phyloP scores from a whole-genome alignment of 2,113 vertebrate species.

The Melanotaenia duboulayi region DNA sequence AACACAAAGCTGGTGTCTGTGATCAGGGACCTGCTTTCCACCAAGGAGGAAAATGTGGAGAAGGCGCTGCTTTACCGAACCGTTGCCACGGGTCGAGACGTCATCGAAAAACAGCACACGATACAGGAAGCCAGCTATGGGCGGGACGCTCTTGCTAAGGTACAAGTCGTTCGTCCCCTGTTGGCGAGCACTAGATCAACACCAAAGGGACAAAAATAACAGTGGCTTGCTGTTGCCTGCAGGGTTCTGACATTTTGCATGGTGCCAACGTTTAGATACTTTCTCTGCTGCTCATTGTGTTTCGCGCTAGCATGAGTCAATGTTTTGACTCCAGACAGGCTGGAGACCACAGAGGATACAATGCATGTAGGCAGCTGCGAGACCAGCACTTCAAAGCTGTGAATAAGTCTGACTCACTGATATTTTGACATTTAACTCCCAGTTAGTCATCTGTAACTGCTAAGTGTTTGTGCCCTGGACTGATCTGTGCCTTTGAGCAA shows the following conservation, averaged over 20 bases:
- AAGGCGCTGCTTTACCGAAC: constrained; percentile 95
- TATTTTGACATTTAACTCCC: constrained; percentile 34
- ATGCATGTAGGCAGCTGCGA: constrained; percentile 23
- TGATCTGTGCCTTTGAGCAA: constrained; percentile 18
- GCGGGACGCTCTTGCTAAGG: constrained; percentile 95
- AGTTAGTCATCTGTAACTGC: neutral
- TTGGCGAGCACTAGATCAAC: neutral
- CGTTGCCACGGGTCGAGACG: constrained; percentile 91
- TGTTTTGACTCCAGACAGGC: constrained; percentile 44
- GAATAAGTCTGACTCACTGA: constrained; percentile 43
- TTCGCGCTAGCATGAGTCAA: constrained; percentile 47
- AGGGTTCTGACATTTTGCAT: neutral
- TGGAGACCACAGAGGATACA: constrained; percentile 21
- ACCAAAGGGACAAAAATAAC: neutral
- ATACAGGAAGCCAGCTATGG: constrained; percentile 93
- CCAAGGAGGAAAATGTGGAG: constrained; percentile 90
- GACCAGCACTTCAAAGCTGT: constrained; percentile 14
- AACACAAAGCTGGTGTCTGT: constrained; percentile 86
- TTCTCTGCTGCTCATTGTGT: neutral
- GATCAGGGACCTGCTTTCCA: constrained; percentile 88
- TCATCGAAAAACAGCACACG: constrained; percentile 98
- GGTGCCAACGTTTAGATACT: neutral
- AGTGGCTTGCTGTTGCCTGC: neutral
- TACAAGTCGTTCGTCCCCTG: neutral
- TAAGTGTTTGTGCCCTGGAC: constrained; percentile 1